Base-by-base conservation (phyloP, 2,797 vertebrate genomes). In the Silurus aristotelis region DNA sequence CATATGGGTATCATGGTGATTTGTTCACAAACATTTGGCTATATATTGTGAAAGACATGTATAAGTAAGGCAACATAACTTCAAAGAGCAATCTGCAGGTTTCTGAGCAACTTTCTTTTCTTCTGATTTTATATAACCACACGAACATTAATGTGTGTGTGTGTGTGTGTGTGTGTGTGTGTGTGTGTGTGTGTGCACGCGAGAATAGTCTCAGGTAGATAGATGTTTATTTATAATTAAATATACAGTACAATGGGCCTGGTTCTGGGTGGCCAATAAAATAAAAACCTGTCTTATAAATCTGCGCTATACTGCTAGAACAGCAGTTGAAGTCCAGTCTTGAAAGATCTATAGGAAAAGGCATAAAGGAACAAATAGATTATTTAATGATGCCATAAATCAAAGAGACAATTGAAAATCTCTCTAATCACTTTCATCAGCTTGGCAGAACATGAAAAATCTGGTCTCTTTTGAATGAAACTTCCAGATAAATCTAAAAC, bases 281-380 rank as follows among this genome's bases (percentile, higher is more conserved):
- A 43, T 31, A 2, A 73, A 64, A 81, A 15, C 31, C 9, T 48
- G 9, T 1, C 15, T n/a, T 63, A 38, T 80, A 85, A 85, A 85
- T 66, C 78, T 55, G 22, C 43, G 1, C 60, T 55, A 20, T 61
- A 52, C 55, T 14, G 15, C 31, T 58, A 70, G 19, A 60, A 19
- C 78, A 19, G 77, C 17, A 72, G 25, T 27, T 20, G 48, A 85
- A 67, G 27, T 75, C n/a, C 56, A 66, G 58, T 72, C 48, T n/a
- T 63, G 55, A n/a, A 71, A 63, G 14, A 71, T 63, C 78, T 73
- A 20, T 17, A 56, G 25, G 17, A 64, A 14, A 48, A 64, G 6
- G 63, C 22, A 67, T 6, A 52, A 66, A 52, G 43, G 14, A 66
- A n/a, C 43, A 25, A 79, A 27, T 22, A 19, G 83, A 27, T 43